These are phyloP conservation scores for Acleris holmiana DNA, from an alignment of 2,888 invertebrate species.

Conservation along the genomic window DNA sequence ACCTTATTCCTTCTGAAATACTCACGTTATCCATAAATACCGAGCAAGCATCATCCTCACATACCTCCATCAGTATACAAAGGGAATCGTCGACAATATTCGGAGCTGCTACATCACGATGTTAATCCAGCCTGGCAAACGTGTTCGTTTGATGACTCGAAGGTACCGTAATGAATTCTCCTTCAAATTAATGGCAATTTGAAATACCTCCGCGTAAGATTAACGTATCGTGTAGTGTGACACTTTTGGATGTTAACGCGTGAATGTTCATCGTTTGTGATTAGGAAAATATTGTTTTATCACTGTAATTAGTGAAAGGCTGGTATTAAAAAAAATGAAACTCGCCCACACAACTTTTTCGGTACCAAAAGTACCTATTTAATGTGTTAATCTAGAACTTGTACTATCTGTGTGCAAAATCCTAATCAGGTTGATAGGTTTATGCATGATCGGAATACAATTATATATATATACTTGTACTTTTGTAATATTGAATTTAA, in stretches of 20 bases:
- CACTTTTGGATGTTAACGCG: slow-evolving; percentile 23
- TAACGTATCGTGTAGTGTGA: slow-evolving; percentile 56
- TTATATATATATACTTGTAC: no score
- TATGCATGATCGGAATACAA: no score
- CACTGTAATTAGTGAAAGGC: no score
- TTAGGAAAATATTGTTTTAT: no score
- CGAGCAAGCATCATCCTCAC: slow-evolving; percentile 1
- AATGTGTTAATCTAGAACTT: no score
- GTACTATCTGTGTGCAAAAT: no score
- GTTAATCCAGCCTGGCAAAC: slow-evolving; percentile 45
- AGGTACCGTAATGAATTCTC: slow-evolving; percentile 61
- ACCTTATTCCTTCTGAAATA: background rate
- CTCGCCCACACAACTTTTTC: no score
- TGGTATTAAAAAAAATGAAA: no score
- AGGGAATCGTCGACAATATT: slow-evolving; percentile 31
- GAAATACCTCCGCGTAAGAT: slow-evolving; percentile 61
- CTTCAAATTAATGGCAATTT: slow-evolving; percentile 65
- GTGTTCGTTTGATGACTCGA: slow-evolving; percentile 54
- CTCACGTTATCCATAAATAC: slow-evolving; percentile 9
- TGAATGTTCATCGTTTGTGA: background rate
- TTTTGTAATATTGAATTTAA: no score
- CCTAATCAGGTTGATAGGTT: no score
- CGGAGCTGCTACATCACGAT: slow-evolving; percentile 40
- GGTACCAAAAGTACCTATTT: no score
- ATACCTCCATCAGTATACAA: slow-evolving; percentile 16